Base-by-base conservation (phyloP, 2,113 vertebrate species). In the Tachysurus fulvidraco region DNA sequence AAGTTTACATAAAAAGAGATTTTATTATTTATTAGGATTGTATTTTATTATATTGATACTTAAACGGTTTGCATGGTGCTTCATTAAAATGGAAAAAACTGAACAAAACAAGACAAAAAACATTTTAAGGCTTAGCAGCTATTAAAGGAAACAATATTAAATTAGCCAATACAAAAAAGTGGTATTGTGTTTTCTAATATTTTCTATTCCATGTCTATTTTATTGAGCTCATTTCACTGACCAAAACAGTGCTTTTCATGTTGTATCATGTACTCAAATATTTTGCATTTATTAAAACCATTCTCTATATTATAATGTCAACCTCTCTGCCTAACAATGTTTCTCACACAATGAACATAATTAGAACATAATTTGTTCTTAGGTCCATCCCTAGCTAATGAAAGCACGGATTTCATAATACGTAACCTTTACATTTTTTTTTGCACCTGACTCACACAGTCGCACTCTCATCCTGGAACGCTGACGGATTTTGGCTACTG, bases 401-500 rank as follows among this genome's bases (percentile, higher is more conserved):
- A 14, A 84, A 81, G 79, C 71, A 83, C 41, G 87, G 67, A 30
- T 86, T 88, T 91, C 91, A 76, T 90, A 90, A 85, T 91, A 85
- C 84, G 84, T 87, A 57, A 83, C 87, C 84, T 85, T 88, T 82
- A 81, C 69, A 86, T 83, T 83, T 52, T 91, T 46, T 19, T 36
- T 57, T 50, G 25, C 25, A 17, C 46, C 16, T 55, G 30, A 41
- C 30, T 81, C 78, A 12, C 52, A 36, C 76, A 54, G 46, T 52
- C 25, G n/a, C 74, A 52, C 46, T 12, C 17, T 59, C 19, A 80
- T 60, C 87, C 87, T 52, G 83, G 91, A 92, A 91, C 73, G 87
- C 89, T 93, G 92, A 93, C 89, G 88, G 91, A 90, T 44, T 76
- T 91, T 54, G 67, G 79, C 76, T 81, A 65, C 71, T 12, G 10